Evolutionary conservation across 1,140 invertebrate genomes (phyloP), one percentile per base, ranked within the genome.

Genomic region (Copidosoma floridanum): DNA sequence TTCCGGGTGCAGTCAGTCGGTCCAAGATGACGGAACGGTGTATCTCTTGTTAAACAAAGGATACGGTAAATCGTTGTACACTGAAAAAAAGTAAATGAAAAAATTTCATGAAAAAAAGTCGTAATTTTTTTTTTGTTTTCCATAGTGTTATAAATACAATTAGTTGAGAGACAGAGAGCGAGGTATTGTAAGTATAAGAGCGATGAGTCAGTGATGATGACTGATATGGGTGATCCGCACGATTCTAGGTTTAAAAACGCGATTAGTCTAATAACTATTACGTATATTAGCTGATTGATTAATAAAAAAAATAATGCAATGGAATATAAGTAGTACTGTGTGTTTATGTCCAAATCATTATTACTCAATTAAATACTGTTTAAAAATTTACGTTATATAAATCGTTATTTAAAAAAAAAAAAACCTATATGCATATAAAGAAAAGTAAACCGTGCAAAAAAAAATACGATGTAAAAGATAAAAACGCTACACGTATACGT

Each of bases 271-370:
- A 79, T 78, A 75, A 80, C 77, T 74, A 76, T 78, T 77, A 78
- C 78, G 73, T 78, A 79, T 74, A 77, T 78, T 80, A 80, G 78
- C 75, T 72, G 74, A 78, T 79, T 78, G 73, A 78, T 80, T 80
- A 73, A 76, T 80, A 79, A n/a, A n/a, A n/a, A n/a, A n/a, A 78
- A 79, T 80, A 79, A 77, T 80, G 78, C 76, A 78, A 78, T 80
- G 76, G 76, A 76, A 66, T 80, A 80, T 77, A 77, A 77, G 74
- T 77, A 79, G 77, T 79, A 80, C 71, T 78, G 77, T 79, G 77
- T 80, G 76, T 80, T 80, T 78, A 78, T 79, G 76, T 80, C 76
- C 75, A 79, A 76, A 77, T 70, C 74, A 78, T 79, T 78, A 78
- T 79, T 78, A 77, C 70, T 76, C 72, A 78, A n/a, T 79, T 79